Evolutionary conservation across 1,140 invertebrate genomes (phyloP), one percentile per base, ranked within the genome.

Genomic region (Scaptomyza montana): DNA sequence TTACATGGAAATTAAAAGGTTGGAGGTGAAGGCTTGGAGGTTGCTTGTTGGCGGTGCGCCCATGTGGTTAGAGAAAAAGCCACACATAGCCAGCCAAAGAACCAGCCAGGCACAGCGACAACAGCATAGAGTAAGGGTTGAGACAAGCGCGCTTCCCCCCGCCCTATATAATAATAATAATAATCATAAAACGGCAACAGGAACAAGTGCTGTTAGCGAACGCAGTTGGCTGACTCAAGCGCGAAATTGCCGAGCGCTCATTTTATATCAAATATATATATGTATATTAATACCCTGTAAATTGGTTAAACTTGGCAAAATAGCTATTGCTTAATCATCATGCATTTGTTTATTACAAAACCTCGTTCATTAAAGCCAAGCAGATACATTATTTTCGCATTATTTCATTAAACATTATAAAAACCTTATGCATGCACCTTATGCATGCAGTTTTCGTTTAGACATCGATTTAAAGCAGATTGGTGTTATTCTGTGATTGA

Each of bases 1-100:
- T 85, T 85, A 84, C 77, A 84, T 74, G 81, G 67, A 85, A 85
- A 80, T 85, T 77, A 85, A 56, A 36, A 50, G 16, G 13, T 30
- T 21, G 45, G 50, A 33, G 51, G 2, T 59, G n/a, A 8, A 16
- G 21, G 28, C 21, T 13, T 21, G 4, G 28, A 5, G 21, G 19
- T 5, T 13, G 69, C 16, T 45, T 30, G 56, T 51, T 75, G 77
- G 77, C 71, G 77, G 71, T 72, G 77, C 72, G 66, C 77, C 72
- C 72, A 72, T 80, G 77, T 65, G 77, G 77, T 80, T 80, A 41
- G 67, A 61, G 68, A 39, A 30, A 45, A 49, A 45, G 28, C 60
- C 19, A 13, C 9, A 55, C 36, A 49, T 13, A 33, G 30, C 30
- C 30, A 33, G 30, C 30, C 21, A 25, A 25, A 25, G 21, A 25